These are phyloP conservation scores for Peromyscus eremicus DNA, from an alignment of 2,797 vertebrate species.

Conservation along the genomic window DNA sequence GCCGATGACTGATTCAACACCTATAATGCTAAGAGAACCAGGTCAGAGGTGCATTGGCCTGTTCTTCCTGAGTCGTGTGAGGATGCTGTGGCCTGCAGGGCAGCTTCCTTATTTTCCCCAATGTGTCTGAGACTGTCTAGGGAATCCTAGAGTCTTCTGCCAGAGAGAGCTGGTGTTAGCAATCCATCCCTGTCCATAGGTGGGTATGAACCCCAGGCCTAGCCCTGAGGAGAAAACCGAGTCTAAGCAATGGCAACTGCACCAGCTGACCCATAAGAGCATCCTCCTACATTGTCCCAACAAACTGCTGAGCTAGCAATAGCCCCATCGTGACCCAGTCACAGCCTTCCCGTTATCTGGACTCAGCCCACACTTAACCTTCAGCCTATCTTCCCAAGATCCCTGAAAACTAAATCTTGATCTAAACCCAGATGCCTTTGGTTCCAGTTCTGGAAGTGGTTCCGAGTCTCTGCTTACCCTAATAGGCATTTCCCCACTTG, in stretches of 20 bases:
- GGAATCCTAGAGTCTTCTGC: neutral
- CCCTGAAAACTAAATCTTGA: constrained; percentile 9
- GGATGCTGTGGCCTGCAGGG: neutral
- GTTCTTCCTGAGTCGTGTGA: neutral
- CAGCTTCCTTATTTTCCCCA: neutral
- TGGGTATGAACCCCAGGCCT: neutral
- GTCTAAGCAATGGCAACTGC: neutral
- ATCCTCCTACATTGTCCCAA: neutral
- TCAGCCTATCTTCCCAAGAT: constrained; percentile 13
- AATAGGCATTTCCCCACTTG: neutral
- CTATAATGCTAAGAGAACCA: neutral
- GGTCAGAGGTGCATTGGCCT: neutral
- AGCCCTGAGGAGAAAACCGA: constrained; percentile 3
- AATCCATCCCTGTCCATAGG: neutral
- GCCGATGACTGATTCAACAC: neutral
- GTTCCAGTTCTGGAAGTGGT: neutral
- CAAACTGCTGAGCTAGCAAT: constrained; percentile 3
- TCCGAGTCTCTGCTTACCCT: neutral
- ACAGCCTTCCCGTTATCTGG: neutral
- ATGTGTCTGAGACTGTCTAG: neutral
- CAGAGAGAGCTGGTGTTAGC: neutral
- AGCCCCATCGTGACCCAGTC: neutral
- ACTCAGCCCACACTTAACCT: constrained; percentile 21
- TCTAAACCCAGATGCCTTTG: constrained; percentile 11
- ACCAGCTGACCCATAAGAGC: neutral